phyloP scores from a whole-genome alignment of 2,113 vertebrate species.

The Athene cunicularia region DNA sequence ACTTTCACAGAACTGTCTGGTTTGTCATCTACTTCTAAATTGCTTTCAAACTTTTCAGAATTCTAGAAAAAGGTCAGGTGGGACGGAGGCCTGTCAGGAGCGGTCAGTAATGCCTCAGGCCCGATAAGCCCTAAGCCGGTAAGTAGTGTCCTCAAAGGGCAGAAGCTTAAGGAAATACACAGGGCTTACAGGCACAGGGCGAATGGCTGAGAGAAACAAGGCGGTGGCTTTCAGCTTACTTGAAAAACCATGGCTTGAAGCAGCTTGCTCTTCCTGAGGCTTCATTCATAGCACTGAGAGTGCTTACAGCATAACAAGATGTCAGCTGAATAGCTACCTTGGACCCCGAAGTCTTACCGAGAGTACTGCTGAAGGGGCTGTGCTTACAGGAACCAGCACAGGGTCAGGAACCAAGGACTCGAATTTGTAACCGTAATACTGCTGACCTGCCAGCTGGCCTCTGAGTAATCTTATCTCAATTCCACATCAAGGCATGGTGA shows the following conservation, averaged over 20 bases:
- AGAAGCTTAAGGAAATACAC: not conserved
- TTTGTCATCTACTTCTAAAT: not conserved
- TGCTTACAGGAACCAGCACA: not conserved
- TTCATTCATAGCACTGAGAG: rapidly evolving
- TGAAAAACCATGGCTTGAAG: not conserved
- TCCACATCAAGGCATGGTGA: not conserved
- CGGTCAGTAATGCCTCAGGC: not conserved
- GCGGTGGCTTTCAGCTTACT: not conserved
- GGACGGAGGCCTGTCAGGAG: not conserved
- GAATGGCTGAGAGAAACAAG: not conserved
- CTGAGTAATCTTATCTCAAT: not conserved
- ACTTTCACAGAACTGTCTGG: not conserved
- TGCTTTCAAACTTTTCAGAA: not conserved
- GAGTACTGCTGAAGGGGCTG: not conserved
- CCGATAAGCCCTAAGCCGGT: not conserved
- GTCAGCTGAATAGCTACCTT: rapidly evolving
- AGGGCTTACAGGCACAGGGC: not conserved
- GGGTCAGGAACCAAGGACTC: not conserved
- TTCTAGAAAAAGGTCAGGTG: not conserved
- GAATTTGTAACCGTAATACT: not conserved
- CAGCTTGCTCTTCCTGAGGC: rapidly evolving
- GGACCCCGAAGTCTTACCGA: rapidly evolving
- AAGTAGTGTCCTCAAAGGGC: not conserved
- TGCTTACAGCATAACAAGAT: rapidly evolving
- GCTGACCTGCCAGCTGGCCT: not conserved